phyloP scores from a whole-genome alignment of 2,113 vertebrate species.

The Leptosomus discolor region DNA sequence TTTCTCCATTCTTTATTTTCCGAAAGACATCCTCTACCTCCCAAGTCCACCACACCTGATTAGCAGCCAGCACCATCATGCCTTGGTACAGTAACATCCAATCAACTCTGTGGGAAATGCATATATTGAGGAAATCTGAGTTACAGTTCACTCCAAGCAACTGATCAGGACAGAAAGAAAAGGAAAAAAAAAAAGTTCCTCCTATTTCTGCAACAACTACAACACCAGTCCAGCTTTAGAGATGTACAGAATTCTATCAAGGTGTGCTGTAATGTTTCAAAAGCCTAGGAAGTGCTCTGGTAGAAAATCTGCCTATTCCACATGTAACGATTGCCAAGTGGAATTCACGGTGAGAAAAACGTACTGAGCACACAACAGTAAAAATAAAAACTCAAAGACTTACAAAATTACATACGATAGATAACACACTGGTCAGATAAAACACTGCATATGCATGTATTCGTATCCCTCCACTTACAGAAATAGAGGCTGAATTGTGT shows the following conservation, averaged over 20 bases:
- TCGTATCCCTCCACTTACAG: background rate
- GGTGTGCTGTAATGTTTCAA: background rate
- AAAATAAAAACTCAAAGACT: background rate
- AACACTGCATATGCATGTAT: background rate
- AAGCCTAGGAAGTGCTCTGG: background rate
- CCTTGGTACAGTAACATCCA: slow-evolving; percentile 96
- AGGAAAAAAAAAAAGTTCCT: background rate
- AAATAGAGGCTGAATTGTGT: background rate
- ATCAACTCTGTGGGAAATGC: slow-evolving; percentile 77
- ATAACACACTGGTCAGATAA: background rate
- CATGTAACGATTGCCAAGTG: background rate
- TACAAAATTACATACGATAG: accelerated
- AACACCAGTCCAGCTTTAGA: background rate
- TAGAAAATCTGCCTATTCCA: background rate
- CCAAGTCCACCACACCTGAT: slow-evolving; percentile 99
- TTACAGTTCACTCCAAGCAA: background rate
- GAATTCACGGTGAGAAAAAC: background rate
- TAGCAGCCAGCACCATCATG: slow-evolving; percentile 93
- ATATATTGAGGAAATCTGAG: background rate
- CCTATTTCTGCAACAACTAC: background rate
- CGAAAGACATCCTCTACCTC: slow-evolving; percentile 91
- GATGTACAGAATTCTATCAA: background rate
- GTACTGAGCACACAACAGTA: background rate
- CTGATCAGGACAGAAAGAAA: background rate
- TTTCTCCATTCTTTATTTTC: slow-evolving; percentile 83